Evolutionary conservation across 2,113 vertebrate species (phyloP).

Genomic region (Hucho hucho): DNA sequence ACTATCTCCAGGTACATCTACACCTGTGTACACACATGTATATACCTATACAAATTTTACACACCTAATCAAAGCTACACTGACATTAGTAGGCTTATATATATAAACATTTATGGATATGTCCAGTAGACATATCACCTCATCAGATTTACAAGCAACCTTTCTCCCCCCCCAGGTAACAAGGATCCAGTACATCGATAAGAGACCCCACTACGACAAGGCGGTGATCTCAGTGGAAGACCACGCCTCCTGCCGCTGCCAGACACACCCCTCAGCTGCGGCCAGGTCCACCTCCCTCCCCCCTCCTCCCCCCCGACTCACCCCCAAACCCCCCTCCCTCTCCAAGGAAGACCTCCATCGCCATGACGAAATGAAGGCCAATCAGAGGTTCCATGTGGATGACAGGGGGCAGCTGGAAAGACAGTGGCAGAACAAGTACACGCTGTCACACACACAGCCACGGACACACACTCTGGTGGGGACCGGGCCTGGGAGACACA

Average conservation of each 20-base stretch:
- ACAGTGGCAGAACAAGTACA: slow-evolving; percentile 66
- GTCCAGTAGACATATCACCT: no score
- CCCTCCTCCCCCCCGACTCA: slow-evolving; percentile 31
- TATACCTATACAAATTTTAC: no score
- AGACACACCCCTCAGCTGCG: slow-evolving; percentile 37
- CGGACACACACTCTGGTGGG: slow-evolving; percentile 38
- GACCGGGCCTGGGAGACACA: slow-evolving; percentile 11
- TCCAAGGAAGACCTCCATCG: slow-evolving; percentile 74
- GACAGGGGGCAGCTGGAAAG: slow-evolving; percentile 56
- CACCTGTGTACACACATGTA: no score
- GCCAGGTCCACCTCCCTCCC: neutral
- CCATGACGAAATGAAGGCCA: slow-evolving; percentile 72
- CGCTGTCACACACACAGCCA: slow-evolving; percentile 44
- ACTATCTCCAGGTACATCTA: no score
- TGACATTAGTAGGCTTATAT: no score
- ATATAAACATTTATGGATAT: no score
- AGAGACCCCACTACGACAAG: slow-evolving; percentile 75
- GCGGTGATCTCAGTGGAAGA: slow-evolving; percentile 88
- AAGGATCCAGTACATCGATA: slow-evolving; percentile 83
- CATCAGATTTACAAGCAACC: neutral
- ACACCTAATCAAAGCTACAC: no score
- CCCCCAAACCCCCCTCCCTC: slow-evolving; percentile 44
- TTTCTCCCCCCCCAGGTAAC: slow-evolving; percentile 75
- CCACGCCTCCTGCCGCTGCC: slow-evolving; percentile 86
- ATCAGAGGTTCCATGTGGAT: slow-evolving; percentile 66